Percentiles rank a stretch among this genome's conserved stretches.
phyloP scores from a whole-genome alignment of 2,888 invertebrate genomes.

The Neoascia interrupta region DNA sequence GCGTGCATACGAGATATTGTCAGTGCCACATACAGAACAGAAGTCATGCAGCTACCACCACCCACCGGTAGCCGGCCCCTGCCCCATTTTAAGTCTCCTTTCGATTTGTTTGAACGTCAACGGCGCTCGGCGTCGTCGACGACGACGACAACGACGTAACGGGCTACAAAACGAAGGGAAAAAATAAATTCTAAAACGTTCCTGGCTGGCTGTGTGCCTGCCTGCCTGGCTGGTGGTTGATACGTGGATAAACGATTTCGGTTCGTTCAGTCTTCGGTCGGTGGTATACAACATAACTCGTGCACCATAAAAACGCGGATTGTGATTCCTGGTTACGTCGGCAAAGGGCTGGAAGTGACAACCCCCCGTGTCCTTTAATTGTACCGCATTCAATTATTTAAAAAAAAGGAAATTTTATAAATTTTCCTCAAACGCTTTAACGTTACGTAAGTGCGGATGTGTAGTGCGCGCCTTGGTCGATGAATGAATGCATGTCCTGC shows the following conservation, averaged over 20 bases:
- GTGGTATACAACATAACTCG: slow-evolving; percentile 55
- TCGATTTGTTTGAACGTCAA: slow-evolving; percentile 56
- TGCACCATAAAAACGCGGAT: slow-evolving; percentile 25
- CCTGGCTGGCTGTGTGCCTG: slow-evolving; percentile 6
- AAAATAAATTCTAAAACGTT: slow-evolving; percentile 50
- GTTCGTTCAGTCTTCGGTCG: slow-evolving; percentile 59
- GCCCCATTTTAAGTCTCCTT: slow-evolving; percentile 30
- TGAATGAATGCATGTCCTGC: slow-evolving; percentile 45
- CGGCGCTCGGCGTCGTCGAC: slow-evolving; percentile 28
- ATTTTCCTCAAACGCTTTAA: slow-evolving; percentile 13
- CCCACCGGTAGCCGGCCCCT: slow-evolving; percentile 13
- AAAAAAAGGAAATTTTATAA: slow-evolving; percentile 1
- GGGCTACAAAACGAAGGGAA: slow-evolving; percentile 20
- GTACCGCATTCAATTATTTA: slow-evolving; percentile 42
- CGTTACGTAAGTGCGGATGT: slow-evolving; percentile 48
- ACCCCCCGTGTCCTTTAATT: not conserved
- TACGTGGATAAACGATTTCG: slow-evolving; percentile 58
- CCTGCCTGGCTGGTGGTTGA: slow-evolving; percentile 37
- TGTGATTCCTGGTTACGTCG: slow-evolving; percentile 1
- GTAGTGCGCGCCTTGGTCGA: slow-evolving; percentile 10
- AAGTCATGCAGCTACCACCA: slow-evolving; percentile 26
- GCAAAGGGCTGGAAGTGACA: slow-evolving; percentile 15
- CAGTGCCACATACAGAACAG: slow-evolving; percentile 12
- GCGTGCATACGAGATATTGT: slow-evolving; percentile 44
- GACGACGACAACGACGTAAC: slow-evolving; percentile 34